Evolutionary conservation across 2,113 vertebrate genomes (phyloP).

Genomic region (Tyto alba): DNA sequence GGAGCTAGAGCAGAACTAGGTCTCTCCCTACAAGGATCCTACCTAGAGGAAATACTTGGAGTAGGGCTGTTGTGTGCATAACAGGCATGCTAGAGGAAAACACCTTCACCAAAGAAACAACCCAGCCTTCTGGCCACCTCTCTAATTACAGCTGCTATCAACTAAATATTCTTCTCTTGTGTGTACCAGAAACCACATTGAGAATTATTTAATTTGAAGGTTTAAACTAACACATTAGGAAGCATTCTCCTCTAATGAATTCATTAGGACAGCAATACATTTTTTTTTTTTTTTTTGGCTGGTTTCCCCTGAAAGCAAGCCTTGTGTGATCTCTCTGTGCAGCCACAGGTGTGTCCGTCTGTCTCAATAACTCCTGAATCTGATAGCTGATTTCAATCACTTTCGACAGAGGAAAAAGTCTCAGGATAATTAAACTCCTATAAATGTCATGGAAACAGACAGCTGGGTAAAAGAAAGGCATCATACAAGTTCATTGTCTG

Average conservation of each 20-base stretch:
- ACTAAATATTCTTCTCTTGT: not conserved
- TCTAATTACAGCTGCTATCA: not conserved
- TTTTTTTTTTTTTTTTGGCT: not conserved
- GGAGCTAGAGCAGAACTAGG: not conserved
- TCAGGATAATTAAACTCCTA: not conserved
- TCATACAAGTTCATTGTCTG: not conserved
- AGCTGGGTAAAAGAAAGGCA: not conserved
- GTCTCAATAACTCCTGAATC: not conserved
- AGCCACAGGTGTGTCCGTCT: not conserved
- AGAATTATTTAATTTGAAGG: not conserved
- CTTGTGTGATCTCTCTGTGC: not conserved
- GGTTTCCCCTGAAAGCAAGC: not conserved
- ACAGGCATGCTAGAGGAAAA: not conserved
- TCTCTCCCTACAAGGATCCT: not conserved
- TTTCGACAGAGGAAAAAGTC: not conserved
- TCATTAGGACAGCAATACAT: not conserved
- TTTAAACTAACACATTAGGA: not conserved
- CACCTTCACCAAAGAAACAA: not conserved
- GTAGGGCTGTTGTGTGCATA: fast-evolving
- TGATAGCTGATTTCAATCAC: not conserved
- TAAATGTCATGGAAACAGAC: not conserved
- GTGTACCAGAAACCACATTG: not conserved
- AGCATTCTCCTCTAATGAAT: not conserved
- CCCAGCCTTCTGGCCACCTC: not conserved
- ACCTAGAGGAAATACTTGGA: not conserved